Evolutionary conservation across 1,140 invertebrate genomes (phyloP), one percentile per base, ranked within the genome.

Genomic region (Drosophila auraria): DNA sequence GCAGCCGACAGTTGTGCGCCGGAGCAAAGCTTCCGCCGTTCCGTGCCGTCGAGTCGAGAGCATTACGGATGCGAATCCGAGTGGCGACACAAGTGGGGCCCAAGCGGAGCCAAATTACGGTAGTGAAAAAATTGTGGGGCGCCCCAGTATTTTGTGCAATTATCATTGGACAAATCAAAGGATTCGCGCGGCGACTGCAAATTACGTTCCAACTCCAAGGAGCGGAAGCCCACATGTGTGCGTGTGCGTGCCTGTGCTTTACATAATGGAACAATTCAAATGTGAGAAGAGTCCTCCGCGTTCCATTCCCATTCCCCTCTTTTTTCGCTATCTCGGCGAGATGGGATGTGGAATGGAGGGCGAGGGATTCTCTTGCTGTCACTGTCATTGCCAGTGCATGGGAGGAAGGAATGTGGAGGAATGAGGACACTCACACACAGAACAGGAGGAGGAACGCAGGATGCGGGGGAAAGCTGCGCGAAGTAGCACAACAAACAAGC

Each of bases 341-440:
- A 66, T 42, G 40, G 25, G 42, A 59, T 70, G 36, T 23, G 38
- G 36, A 17, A 14, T 17, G 27, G 40, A 45, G 51, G 15, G 44
- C 7, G 33, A 17, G 49, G 59, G 50, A 71, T 47, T 62, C 72
- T 73, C 69, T 75, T 82, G 86, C 83, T 89, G 78, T 89, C 86
- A 89, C 81, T 90, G 82, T 90, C 83, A 87, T 86, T 86, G 83
- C 75, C 80, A 87, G 49, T 89, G 84, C 79, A 74, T 42, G 59
- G 61, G 68, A 87, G 54, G 54, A 57, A 15, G 54, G 33, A 61
- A 36, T 79, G 40, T 60, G 50, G 49, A 54, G 45, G 70, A 73
- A 69, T 70, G 54, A 27, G 54, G 54, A 25, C 54, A 57, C 36
- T 38, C 33, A 56, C 53, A 23, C 27, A 30, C 27, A 30, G 5